Evolutionary conservation across 92 coral and sea anemone genomes (phyloP).

Genomic region (Metridium senile): DNA sequence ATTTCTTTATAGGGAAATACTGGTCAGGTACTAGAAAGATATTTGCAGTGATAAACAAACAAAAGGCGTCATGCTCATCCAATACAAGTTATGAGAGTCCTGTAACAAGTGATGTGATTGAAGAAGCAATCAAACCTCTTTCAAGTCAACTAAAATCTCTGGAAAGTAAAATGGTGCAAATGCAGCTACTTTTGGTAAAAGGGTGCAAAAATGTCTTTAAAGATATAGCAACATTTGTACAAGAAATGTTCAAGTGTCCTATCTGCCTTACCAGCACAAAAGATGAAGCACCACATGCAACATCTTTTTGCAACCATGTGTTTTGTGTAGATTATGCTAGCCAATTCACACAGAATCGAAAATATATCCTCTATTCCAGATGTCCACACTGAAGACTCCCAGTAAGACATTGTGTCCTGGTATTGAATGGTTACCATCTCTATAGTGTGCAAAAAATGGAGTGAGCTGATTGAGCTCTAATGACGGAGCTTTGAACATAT

Average conservation of each 20-base stretch:
- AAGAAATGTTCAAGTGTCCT: slow-evolving; percentile 28
- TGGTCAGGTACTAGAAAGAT: slow-evolving; percentile 42
- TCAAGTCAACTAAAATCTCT: not conserved
- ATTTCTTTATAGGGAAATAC: slow-evolving; percentile 15
- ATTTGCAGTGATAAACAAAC: slow-evolving; percentile 1
- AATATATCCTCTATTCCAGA: too few species aligned
- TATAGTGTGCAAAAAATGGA: too few species aligned
- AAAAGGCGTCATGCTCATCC: not conserved
- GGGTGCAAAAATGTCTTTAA: slow-evolving; percentile 13
- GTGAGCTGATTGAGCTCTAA: too few species aligned
- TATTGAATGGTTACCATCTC: too few species aligned
- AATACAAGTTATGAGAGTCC: too few species aligned
- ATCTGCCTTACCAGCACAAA: slow-evolving; percentile 12
- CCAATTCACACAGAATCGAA: slow-evolving; percentile 2
- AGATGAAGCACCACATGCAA: slow-evolving; percentile 30
- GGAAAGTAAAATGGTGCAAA: too few species aligned
- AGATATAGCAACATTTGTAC: slow-evolving; percentile 26
- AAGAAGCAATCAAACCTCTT: not conserved
- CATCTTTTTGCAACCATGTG: slow-evolving; percentile 33
- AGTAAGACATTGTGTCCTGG: too few species aligned
- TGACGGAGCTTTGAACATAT: too few species aligned
- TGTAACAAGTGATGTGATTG: too few species aligned
- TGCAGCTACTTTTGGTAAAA: too few species aligned
- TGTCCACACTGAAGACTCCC: too few species aligned
- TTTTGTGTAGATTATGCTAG: slow-evolving; percentile 16